Evolutionary conservation across 2,113 vertebrate genomes (phyloP).

Genomic region (Tetrax tetrax): DNA sequence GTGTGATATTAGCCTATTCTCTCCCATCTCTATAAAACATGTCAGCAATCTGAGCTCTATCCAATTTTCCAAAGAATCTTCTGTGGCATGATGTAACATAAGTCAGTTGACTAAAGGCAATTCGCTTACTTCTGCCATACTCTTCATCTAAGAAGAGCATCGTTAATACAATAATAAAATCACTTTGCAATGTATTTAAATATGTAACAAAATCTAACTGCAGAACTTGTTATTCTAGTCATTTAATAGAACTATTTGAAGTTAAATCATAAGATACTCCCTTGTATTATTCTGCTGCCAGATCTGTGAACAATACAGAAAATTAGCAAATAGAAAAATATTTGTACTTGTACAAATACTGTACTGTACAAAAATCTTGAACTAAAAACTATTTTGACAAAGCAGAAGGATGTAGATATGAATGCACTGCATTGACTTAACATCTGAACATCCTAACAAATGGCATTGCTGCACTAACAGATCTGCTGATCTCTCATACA

Average conservation of each 20-base stretch:
- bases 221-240: background rate
- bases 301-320: background rate
- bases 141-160: background rate
- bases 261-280: background rate
- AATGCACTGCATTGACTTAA: background rate
- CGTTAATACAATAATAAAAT: background rate
- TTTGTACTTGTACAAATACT: background rate
- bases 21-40: background rate
- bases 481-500: background rate
- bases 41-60: background rate
- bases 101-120: conserved; percentile 13
- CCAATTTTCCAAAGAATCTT: conserved; percentile 14
- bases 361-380: background rate
- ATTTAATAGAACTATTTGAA: background rate
- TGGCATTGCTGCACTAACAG: background rate
- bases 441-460: background rate
- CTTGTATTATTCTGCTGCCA: background rate
- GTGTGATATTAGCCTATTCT: background rate
- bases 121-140: background rate
- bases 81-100: background rate
- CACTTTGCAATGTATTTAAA: background rate
- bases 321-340: background rate
- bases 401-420: background rate
- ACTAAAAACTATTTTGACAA: background rate
- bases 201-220: background rate